Conservation (phyloP, 1,140 invertebrate species). For the Conus betulinus region DNA sequence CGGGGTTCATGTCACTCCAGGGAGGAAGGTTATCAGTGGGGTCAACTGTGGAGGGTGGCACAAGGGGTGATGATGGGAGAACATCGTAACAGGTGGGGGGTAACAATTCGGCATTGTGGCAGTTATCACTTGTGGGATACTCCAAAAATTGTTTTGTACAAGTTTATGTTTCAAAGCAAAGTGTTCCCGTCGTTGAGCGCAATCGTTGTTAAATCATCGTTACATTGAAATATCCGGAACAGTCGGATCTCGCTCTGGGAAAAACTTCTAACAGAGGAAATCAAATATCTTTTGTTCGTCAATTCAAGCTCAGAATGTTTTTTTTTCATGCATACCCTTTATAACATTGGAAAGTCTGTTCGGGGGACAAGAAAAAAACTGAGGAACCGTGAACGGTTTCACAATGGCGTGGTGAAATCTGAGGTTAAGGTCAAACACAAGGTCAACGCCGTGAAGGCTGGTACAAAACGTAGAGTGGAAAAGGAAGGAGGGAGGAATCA, state of each 20-base stretch:
- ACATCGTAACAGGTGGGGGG: background rate
- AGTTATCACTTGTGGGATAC: background rate
- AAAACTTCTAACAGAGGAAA: background rate
- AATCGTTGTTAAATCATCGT: no score
- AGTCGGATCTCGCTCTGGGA: background rate
- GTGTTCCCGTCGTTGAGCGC: background rate
- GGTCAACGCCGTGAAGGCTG: background rate
- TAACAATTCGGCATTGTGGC: background rate
- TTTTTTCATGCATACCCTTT: background rate
- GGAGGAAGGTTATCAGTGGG: background rate
- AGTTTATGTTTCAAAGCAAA: background rate
- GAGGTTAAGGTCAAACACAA: slow-evolving; percentile 1
- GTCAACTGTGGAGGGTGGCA: background rate
- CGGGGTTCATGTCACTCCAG: background rate
- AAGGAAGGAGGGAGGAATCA: background rate
- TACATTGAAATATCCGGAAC: background rate
- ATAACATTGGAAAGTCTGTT: background rate
- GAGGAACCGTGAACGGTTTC: background rate
- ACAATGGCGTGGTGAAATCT: background rate
- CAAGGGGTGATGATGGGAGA: background rate
- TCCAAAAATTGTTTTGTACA: background rate
- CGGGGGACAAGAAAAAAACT: background rate
- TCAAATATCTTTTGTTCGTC: background rate
- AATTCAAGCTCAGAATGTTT: background rate
- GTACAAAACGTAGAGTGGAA: background rate